Percentiles rank a stretch among this genome's conserved stretches.
phyloP scores from a whole-genome alignment of 2,113 vertebrate genomes.

The Rhineura floridana region DNA sequence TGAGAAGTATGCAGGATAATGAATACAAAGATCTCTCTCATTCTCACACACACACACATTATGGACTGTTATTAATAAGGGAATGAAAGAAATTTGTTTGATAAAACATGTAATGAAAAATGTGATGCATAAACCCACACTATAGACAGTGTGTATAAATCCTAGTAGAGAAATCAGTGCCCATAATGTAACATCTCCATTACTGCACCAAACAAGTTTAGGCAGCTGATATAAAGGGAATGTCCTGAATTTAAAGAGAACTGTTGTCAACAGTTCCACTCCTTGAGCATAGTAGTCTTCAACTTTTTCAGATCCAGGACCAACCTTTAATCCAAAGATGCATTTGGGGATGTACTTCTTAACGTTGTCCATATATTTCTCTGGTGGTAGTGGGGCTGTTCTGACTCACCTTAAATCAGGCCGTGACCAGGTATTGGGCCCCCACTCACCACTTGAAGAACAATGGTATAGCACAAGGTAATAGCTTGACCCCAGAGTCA shows the following conservation, averaged over 20 bases:
- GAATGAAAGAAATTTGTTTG: background rate
- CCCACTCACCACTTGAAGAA: no score
- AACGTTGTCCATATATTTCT: no score
- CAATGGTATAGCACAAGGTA: background rate
- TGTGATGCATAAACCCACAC: no score
- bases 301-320: no score
- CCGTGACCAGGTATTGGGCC: no score
- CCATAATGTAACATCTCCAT: background rate
- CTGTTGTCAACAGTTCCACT: background rate
- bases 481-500: background rate
- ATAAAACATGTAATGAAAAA: background rate
- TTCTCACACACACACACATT: background rate
- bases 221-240: background rate
- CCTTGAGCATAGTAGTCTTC: no score
- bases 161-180: background rate
- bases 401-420: no score
- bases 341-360: no score
- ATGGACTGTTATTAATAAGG: background rate
- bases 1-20: background rate
- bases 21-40: background rate
- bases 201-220: background rate
- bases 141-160: background rate
- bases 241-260: background rate
- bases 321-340: no score
- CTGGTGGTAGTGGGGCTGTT: no score